Evolutionary conservation across 2,888 invertebrate genomes (phyloP).

Genomic region (Acanthococcus lagerstroemiae): DNA sequence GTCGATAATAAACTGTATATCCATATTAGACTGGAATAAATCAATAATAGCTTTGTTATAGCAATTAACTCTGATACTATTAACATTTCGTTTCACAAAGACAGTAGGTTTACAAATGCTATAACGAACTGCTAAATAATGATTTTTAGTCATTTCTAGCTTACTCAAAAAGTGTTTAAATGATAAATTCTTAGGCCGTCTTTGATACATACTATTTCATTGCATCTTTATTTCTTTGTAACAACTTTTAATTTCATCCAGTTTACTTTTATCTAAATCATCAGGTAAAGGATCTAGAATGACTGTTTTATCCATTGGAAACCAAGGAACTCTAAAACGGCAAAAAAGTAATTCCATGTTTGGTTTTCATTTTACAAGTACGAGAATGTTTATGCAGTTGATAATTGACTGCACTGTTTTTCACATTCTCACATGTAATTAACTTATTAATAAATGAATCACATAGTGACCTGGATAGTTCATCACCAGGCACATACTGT

Average conservation of each 20-base stretch:
- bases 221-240: background rate
- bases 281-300: background rate
- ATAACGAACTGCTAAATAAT: too few species aligned
- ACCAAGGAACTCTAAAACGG: background rate
- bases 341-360: background rate
- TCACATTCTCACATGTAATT: conserved; percentile 5
- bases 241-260: background rate
- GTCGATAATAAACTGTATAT: conserved; percentile 39
- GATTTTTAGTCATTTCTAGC: background rate
- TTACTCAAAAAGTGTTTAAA: background rate
- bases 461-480: conserved; percentile 1
- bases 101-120: conserved; percentile 16
- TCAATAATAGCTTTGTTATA: conserved; percentile 37
- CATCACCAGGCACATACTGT: conserved; percentile 11
- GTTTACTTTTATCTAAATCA: background rate
- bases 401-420: background rate
- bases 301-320: background rate
- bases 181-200: background rate
- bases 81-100: conserved; percentile 22
- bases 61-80: conserved; percentile 35
- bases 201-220: background rate
- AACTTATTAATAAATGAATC: conserved; percentile 9
- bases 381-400: background rate
- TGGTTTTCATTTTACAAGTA: background rate
- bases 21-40: conserved; percentile 38